Percentiles rank a stretch among this genome's conserved stretches.
These are phyloP conservation scores for Boulengerochromis microlepis DNA, from an alignment of 2,113 vertebrate species.

Conservation along the genomic window DNA sequence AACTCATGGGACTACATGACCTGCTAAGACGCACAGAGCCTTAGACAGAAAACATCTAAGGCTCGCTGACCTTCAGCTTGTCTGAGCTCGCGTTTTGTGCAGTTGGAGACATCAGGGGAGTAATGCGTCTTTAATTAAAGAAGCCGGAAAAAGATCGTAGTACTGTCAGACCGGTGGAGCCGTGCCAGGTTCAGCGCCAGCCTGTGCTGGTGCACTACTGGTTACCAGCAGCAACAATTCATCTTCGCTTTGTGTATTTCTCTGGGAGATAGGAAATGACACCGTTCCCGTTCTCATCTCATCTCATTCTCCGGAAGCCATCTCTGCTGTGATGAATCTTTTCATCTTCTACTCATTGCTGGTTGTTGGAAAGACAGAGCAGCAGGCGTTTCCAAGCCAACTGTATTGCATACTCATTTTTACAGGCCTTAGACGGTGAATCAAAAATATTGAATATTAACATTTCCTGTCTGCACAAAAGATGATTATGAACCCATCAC, in stretches of 20 bases:
- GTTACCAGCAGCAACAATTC: constrained; percentile 25
- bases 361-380: constrained; percentile 17
- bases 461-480: constrained; percentile 29
- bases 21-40: not conserved
- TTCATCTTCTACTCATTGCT: constrained; percentile 46
- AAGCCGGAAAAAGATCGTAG: not conserved
- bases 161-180: constrained; percentile 1
- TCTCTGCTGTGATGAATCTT: constrained; percentile 61
- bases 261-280: constrained; percentile 53
- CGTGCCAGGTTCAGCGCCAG: not conserved
- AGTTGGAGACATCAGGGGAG: not conserved
- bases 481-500: constrained; percentile 7
- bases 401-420: constrained; percentile 27
- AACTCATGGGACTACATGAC: not conserved
- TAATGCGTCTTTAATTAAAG: constrained; percentile 16
- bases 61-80: constrained; percentile 29
- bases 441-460: constrained; percentile 34
- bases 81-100: not conserved
- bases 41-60: not conserved
- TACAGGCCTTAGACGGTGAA: constrained; percentile 12
- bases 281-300: constrained; percentile 47
- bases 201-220: not conserved
- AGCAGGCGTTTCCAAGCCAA: constrained; percentile 31
- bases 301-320: constrained; percentile 52
- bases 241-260: constrained; percentile 47